phyloP scores from a whole-genome alignment of 2,888 invertebrate species.

The Drosophila nr. perissopoda region DNA sequence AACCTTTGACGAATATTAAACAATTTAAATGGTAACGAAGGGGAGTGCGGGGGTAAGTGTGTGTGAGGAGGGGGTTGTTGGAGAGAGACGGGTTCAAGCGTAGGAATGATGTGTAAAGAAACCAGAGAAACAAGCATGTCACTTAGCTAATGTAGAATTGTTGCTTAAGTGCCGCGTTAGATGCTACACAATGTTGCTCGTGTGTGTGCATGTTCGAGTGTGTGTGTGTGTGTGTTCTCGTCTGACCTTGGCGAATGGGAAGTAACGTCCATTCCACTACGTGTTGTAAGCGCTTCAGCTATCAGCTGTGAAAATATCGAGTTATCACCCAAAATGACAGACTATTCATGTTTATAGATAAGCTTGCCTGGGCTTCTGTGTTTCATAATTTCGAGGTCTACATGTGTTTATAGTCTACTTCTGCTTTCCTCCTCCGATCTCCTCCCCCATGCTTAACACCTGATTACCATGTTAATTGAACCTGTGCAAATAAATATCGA shows the following conservation, averaged over 20 bases:
- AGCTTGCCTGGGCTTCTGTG: conserved; percentile 18
- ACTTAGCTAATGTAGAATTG: conserved; percentile 73
- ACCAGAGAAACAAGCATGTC: conserved; percentile 74
- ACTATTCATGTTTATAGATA: conserved; percentile 38
- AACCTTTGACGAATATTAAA: conserved; percentile 80
- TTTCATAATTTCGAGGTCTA: conserved; percentile 53
- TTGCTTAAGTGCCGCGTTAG: conserved; percentile 49
- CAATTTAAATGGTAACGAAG: conserved; percentile 60
- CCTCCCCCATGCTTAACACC: neutral
- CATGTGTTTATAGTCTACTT: neutral
- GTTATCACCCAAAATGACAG: conserved; percentile 35
- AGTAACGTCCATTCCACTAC: conserved; percentile 34
- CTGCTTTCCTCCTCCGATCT: neutral
- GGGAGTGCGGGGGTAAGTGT: neutral
- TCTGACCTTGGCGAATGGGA: conserved; percentile 45
- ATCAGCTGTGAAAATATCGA: conserved; percentile 48
- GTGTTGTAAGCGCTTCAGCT: conserved; percentile 37
- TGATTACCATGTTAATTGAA: conserved; percentile 3
- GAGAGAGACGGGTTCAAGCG: conserved; percentile 30
- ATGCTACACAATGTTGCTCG: conserved; percentile 30
- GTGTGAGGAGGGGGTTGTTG: neutral
- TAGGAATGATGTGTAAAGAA: conserved; percentile 70
- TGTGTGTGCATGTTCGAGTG: neutral
- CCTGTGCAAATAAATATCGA: conserved; percentile 1
- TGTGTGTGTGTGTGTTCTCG: conserved; percentile 11